phyloP scores from a whole-genome alignment of 1,140 invertebrate genomes.

The Theocolax elegans region DNA sequence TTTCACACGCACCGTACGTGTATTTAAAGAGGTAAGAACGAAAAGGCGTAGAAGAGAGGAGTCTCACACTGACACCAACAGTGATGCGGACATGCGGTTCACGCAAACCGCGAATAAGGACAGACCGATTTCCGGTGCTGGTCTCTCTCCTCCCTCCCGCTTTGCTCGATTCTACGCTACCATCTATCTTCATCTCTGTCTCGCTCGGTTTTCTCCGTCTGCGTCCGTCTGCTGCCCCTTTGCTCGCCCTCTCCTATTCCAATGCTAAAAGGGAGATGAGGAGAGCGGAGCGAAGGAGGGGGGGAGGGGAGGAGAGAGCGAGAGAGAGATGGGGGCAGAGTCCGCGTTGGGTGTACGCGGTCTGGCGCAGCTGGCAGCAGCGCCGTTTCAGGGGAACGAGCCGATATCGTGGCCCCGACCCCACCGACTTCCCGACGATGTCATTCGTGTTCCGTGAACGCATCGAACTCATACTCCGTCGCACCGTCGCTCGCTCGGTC shows the following conservation, averaged over 20 bases:
- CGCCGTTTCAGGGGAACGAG: not conserved
- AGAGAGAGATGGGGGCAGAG: not conserved
- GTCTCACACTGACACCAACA: no score
- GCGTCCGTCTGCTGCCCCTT: no score
- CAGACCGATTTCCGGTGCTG: slow-evolving; percentile 59
- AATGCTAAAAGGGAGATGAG: no score
- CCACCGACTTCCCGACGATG: no score
- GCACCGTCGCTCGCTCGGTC: not conserved
- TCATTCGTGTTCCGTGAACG: no score
- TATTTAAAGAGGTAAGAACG: no score
- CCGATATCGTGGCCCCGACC: not conserved
- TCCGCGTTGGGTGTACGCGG: not conserved
- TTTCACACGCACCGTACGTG: no score
- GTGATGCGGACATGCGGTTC: no score
- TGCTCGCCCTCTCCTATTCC: no score
- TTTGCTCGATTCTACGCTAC: not conserved
- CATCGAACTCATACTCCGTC: no score
- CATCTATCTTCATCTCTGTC: slow-evolving; percentile 31
- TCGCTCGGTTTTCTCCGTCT: not conserved
- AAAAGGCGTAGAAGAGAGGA: no score
- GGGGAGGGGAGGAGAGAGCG: not conserved
- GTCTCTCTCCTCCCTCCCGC: slow-evolving; percentile 19
- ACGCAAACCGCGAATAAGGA: slow-evolving; percentile 51
- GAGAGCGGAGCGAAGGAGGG: no score
- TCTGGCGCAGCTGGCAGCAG: slow-evolving; percentile 2